These are phyloP conservation scores for Camponotus fellah DNA, from an alignment of 2,888 invertebrate species.

Conservation along the genomic window DNA sequence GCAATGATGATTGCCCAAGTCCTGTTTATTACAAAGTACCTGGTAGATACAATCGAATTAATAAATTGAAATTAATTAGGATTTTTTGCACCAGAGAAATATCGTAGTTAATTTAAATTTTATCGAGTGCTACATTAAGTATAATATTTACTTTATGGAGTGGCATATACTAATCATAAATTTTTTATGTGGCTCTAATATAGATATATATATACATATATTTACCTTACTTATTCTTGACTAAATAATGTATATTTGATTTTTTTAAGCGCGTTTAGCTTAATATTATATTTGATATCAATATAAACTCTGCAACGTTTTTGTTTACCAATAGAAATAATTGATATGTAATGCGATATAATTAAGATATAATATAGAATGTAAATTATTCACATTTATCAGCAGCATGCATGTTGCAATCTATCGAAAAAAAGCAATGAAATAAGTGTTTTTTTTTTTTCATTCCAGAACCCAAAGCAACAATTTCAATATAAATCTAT, in stretches of 20 bases:
- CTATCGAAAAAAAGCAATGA: constrained; percentile 45
- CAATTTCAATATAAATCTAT: constrained; percentile 44
- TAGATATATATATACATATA: neutral
- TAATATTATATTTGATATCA: constrained; percentile 40
- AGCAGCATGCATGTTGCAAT: constrained; percentile 23
- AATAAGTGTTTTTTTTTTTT: constrained; percentile 36
- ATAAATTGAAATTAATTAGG: constrained; percentile 81
- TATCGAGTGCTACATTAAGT: constrained; percentile 56
- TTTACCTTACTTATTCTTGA: constrained; percentile 29
- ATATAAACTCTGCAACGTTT: constrained; percentile 27
- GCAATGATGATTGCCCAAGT: constrained; percentile 8
- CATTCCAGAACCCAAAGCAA: constrained; percentile 31
- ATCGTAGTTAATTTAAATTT: constrained; percentile 67
- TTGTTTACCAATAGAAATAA: constrained; percentile 38
- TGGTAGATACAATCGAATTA: constrained; percentile 83
- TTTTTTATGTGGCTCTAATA: constrained; percentile 43
- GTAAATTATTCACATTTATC: constrained; percentile 49
- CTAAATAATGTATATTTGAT: constrained; percentile 31
- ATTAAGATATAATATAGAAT: constrained; percentile 33
- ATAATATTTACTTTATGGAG: constrained; percentile 55
- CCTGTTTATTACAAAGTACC: constrained; percentile 82
- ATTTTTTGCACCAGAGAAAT: constrained; percentile 62
- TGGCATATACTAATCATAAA: constrained; percentile 47
- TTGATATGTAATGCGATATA: constrained; percentile 45
- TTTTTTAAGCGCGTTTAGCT: constrained; percentile 37